Evolutionary conservation across 2,888 invertebrate genomes (phyloP), one percentile per base, ranked within the genome.

Genomic region (Drosophila recens): DNA sequence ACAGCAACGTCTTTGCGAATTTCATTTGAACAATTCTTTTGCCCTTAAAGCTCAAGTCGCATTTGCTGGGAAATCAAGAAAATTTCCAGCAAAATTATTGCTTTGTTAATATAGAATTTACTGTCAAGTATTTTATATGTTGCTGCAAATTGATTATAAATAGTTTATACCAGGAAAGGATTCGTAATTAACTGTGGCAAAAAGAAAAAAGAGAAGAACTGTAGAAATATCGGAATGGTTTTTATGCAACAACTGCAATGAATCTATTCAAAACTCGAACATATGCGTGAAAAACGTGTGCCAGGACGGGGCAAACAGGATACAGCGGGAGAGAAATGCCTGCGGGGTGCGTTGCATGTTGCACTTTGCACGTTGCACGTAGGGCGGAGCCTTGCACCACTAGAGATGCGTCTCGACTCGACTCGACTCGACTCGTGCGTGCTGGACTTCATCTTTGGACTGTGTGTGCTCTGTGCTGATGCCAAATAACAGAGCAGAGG

Each of bases 191-290:
- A 40, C 40, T 40, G 15, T 40, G 15, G 40, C 40, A 40, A 4
- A 40, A 40, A 30, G 33, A 17, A 30, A 48, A 9, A 15, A 30
- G 33, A 17, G 10, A 11, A 33, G 17, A 11, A 33, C 33, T 11
- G 27, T 27, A 27, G 8, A 30, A 30, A 30, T 30, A 30, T 30
- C 8, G 2, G 11, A 11, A 15, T 2, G 11, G 4, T 15, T 33
- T 48, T 33, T 30, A 48, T 33, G n/a, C 33, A 23, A 27, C 30
- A 40, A 59, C 33, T 54, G 73, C 42, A 61, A 57, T 58, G 72
- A 75, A 70, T 80, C 72, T 75, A 36, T 30, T 17, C 34, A n/a
- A 27, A 52, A 70, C 82, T 82, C 57, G 71, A 82, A 64, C 85
- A 80, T 86, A 85, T 80, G 85, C 70, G 57, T 59, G 38, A 53